Conservation (phyloP, 2,888 invertebrate species). For the Arrhopalites spinosus region DNA sequence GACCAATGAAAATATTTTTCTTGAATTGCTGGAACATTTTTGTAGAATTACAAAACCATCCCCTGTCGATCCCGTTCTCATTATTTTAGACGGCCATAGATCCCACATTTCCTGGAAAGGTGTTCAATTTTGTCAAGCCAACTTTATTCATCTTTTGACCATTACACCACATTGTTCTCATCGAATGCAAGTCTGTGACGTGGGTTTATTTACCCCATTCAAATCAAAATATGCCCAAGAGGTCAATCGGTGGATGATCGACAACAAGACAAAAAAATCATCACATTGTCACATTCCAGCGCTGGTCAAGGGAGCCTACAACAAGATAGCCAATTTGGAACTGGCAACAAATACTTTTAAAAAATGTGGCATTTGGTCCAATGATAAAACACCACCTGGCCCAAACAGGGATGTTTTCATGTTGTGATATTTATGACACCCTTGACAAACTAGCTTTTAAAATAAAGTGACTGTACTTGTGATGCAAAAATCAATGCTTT, state of each 20-base stretch:
- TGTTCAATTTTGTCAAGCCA: not conserved
- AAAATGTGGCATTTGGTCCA: slow-evolving; percentile 28
- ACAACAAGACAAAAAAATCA: not conserved
- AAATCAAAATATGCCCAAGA: slow-evolving; percentile 3
- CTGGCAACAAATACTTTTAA: not conserved
- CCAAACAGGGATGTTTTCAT: no score
- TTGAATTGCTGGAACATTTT: no score
- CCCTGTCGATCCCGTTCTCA: no score
- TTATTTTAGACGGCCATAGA: no score
- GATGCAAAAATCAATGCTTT: no score
- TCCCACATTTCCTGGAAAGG: slow-evolving; percentile 1
- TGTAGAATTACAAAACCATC: no score
- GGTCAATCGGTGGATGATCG: not conserved
- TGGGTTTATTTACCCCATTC: slow-evolving; percentile 24
- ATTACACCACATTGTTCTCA: slow-evolving; percentile 36
- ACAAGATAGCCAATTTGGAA: not conserved
- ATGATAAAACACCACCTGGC: not conserved
- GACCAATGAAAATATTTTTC: no score
- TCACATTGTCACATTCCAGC: slow-evolving; percentile 14
- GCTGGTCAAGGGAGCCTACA: not conserved
- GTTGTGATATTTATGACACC: no score
- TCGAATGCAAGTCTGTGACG: slow-evolving; percentile 33
- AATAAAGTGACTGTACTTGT: no score
- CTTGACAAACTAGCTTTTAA: no score
- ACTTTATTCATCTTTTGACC: slow-evolving; percentile 22